Evolutionary conservation across 2,113 vertebrate genomes (phyloP).

Genomic region (Cygnus atratus): DNA sequence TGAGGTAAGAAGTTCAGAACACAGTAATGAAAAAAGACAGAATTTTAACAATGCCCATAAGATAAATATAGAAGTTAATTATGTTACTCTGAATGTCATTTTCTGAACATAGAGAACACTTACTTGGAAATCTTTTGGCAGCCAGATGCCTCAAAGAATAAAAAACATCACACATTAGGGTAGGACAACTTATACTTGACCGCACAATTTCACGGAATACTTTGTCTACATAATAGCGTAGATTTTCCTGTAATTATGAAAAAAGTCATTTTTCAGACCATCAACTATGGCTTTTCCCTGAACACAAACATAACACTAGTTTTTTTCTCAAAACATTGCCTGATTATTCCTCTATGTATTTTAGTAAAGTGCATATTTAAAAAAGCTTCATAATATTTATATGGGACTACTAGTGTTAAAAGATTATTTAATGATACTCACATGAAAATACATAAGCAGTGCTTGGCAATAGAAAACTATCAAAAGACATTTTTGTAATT

Average conservation of each 20-base stretch:
- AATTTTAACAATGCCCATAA: neutral
- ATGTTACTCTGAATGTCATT: neutral
- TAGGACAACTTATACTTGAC: slow-evolving; percentile 95
- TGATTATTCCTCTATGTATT: neutral
- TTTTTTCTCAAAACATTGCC: neutral
- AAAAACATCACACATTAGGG: slow-evolving; percentile 97
- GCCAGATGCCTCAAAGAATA: slow-evolving; percentile 92
- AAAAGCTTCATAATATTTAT: neutral
- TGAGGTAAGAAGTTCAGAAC: neutral
- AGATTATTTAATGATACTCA: neutral
- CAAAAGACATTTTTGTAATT: neutral
- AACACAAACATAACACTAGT: neutral
- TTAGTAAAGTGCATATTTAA: neutral
- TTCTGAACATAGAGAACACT: slow-evolving; percentile 46
- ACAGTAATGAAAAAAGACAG: neutral
- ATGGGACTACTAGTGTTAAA: neutral
- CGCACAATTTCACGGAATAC: slow-evolving; percentile 93
- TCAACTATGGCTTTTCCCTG: neutral
- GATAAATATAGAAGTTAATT: neutral
- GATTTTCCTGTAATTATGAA: slow-evolving; percentile 86
- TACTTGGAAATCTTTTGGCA: slow-evolving; percentile 92
- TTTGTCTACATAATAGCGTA: slow-evolving; percentile 94
- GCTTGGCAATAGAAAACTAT: neutral
- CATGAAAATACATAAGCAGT: neutral
- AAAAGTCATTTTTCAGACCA: slow-evolving; percentile 30